Evolutionary conservation across 2,113 vertebrate species (phyloP).

Genomic region (Anguilla japonica): DNA sequence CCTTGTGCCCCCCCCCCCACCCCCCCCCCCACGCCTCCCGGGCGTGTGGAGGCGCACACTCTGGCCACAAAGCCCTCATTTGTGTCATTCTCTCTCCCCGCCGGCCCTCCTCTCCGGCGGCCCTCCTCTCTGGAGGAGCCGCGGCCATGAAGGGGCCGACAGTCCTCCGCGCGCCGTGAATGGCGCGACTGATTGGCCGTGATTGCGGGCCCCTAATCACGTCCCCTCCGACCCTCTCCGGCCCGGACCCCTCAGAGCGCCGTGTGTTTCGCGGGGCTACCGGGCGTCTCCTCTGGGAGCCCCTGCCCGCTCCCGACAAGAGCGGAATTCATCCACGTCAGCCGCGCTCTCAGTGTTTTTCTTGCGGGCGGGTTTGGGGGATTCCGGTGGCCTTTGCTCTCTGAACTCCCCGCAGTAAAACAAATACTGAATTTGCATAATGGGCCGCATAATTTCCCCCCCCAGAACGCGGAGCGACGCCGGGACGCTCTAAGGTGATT

Average conservation of each 20-base stretch:
- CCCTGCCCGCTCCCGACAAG: background rate
- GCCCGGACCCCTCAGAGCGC: background rate
- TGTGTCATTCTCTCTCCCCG: slow-evolving; percentile 5
- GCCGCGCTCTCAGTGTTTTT: background rate
- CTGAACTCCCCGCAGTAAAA: background rate
- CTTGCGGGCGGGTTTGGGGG: background rate
- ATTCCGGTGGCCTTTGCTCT: background rate
- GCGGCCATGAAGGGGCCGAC: slow-evolving; percentile 3
- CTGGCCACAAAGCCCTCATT: slow-evolving; percentile 6
- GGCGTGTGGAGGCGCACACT: slow-evolving; percentile 6
- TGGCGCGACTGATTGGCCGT: slow-evolving; percentile 6
- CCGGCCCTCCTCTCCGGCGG: slow-evolving; percentile 2
- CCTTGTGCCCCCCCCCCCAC: background rate
- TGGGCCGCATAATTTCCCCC: background rate
- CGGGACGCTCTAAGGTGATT: background rate
- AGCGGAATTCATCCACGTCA: background rate
- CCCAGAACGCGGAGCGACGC: background rate
- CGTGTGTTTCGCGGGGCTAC: background rate
- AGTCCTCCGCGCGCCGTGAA: background rate
- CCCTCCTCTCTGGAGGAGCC: background rate
- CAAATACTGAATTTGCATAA: background rate
- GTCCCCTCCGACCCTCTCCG: background rate
- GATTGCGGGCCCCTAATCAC: slow-evolving; percentile 4
- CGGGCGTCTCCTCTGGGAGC: background rate
- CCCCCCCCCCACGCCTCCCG: background rate